phyloP scores from a whole-genome alignment of 2,113 vertebrate genomes.

The Corapipo altera region DNA sequence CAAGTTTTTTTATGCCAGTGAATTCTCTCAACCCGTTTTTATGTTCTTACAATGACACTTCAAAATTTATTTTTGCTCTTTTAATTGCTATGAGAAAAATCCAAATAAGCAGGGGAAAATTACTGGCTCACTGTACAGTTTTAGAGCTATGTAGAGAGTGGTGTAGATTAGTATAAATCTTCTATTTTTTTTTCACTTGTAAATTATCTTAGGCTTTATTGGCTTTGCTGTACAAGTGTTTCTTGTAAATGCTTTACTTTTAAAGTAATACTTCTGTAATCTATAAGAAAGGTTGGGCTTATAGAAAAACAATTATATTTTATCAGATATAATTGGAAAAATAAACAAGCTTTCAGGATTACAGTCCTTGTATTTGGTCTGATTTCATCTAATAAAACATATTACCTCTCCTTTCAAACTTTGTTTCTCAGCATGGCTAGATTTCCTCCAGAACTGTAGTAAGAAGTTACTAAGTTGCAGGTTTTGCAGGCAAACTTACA shows the following conservation, averaged over 20 bases:
- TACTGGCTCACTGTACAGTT: not conserved
- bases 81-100: not conserved
- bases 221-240: not conserved
- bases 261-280: not conserved
- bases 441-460: not conserved
- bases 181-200: not conserved
- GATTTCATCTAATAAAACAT: not conserved
- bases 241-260: not conserved
- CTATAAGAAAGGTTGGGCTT: not conserved
- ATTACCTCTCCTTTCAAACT: not conserved
- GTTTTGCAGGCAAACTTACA: not conserved
- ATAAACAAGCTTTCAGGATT: not conserved
- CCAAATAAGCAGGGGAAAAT: not conserved
- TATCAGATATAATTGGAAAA: not conserved
- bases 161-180: not conserved
- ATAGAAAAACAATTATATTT: not conserved
- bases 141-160: not conserved
- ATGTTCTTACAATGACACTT: not conserved
- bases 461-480: not conserved
- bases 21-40: not conserved
- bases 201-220: not conserved
- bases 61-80: not conserved
- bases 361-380: not conserved
- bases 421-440: not conserved
- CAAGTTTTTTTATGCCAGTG: not conserved